phyloP scores from a whole-genome alignment of 37 sponge, comb jelly and placozoan species.

The Ianthella basta region DNA sequence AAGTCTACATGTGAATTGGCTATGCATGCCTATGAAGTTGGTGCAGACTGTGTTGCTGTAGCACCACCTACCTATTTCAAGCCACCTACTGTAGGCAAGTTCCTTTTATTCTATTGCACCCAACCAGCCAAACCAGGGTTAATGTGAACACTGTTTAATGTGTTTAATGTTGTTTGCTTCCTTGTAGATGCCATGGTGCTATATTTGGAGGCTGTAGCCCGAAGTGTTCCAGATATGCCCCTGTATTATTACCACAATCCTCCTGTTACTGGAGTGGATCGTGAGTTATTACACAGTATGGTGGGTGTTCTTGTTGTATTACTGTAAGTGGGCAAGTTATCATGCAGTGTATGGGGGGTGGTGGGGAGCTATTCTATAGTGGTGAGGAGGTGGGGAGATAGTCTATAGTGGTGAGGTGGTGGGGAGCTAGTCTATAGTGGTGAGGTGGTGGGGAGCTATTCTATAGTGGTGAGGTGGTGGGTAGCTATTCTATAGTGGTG shows the following conservation, averaged over 20 bases:
- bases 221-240: conserved; percentile 61
- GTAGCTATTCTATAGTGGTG: too few species aligned
- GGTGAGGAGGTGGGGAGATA: too few species aligned
- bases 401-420: too few species aligned
- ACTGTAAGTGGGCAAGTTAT: too few species aligned
- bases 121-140: not conserved
- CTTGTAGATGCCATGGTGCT: conserved; percentile 60
- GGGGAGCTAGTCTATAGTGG: too few species aligned
- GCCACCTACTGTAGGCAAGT: conserved; percentile 67
- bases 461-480: too few species aligned
- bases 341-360: too few species aligned
- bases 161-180: not conserved
- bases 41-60: conserved; percentile 67
- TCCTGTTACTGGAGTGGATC: conserved; percentile 59
- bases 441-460: too few species aligned
- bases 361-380: too few species aligned
- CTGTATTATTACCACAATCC: conserved; percentile 85
- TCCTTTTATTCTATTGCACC: not conserved
- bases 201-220: conserved; percentile 63
- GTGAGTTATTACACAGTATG: conserved; percentile 44
- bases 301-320: not conserved
- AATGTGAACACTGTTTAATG: not conserved
- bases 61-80: conserved; percentile 73
- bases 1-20: conserved; percentile 81
- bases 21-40: conserved; percentile 58